Percentiles rank a stretch among this genome's conserved stretches.
These are phyloP conservation scores for Sylvia borin DNA, from an alignment of 2,797 vertebrate species.

Conservation along the genomic window DNA sequence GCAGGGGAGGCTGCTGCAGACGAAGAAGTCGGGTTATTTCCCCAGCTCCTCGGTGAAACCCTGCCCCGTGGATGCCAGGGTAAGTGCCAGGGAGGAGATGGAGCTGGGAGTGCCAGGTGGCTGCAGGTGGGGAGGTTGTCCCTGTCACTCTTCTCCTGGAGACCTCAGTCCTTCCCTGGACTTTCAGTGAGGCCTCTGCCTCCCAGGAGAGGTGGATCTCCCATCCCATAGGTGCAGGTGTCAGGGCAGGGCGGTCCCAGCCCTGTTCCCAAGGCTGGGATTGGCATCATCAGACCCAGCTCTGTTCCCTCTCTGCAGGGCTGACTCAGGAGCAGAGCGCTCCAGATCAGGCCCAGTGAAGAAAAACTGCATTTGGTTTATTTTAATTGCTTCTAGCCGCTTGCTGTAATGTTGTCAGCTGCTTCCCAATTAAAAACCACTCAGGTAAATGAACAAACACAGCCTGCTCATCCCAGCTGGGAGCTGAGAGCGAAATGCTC, in stretches of 20 bases:
- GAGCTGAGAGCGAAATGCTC: neutral
- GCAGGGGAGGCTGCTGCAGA: constrained; percentile 90
- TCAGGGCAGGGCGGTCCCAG: neutral
- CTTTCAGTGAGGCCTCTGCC: neutral
- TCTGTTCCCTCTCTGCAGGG: neutral
- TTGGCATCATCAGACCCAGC: neutral
- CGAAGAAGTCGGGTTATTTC: constrained; percentile 91
- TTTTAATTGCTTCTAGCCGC: neutral
- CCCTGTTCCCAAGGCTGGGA: fast-evolving
- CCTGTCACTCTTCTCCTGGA: neutral
- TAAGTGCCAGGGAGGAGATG: constrained; percentile 41
- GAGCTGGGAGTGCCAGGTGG: fast-evolving
- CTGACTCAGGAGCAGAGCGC: neutral
- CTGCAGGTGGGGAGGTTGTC: neutral
- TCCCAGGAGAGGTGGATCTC: neutral
- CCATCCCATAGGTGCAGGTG: neutral
- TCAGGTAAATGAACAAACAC: neutral
- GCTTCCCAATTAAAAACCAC: neutral
- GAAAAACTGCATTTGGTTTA: neutral
- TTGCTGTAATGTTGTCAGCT: neutral
- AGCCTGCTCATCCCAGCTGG: neutral
- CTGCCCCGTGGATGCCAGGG: constrained; percentile 90
- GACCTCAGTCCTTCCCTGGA: neutral
- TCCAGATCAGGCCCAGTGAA: neutral
- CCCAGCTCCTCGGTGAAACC: constrained; percentile 94